Conservation (phyloP, 2,888 invertebrate species). For the Ennomos erosarius region DNA sequence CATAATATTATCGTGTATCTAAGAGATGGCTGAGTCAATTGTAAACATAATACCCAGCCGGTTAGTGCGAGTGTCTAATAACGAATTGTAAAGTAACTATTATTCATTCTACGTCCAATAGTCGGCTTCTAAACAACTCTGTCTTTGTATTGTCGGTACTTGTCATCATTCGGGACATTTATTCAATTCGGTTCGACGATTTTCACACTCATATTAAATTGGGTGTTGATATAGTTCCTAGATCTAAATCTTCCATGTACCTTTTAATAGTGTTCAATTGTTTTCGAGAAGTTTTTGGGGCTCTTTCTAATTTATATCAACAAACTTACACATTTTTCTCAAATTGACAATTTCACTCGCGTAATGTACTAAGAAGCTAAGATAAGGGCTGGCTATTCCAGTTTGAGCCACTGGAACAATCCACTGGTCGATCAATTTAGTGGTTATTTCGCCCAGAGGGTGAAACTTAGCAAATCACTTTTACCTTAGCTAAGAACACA, state of each 20-base stretch:
- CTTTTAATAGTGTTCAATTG: constrained; percentile 1
- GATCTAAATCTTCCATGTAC: constrained; percentile 15
- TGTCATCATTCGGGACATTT: constrained; percentile 35
- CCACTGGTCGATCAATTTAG: no score
- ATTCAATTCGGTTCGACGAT: constrained; percentile 38
- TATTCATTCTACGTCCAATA: no score
- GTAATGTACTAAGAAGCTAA: no score
- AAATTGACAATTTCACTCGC: no score
- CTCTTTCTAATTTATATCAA: no score
- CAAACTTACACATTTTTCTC: no score
- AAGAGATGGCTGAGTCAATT: constrained; percentile 38
- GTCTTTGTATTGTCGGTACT: constrained; percentile 36
- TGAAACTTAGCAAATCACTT: no score
- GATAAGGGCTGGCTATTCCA: no score
- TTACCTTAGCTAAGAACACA: no score
- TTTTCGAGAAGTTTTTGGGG: background rate
- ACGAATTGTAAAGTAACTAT: background rate
- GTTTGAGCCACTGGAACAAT: no score
- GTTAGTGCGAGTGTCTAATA: constrained; percentile 15
- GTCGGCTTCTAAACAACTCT: constrained; percentile 32
- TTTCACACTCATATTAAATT: constrained; percentile 36
- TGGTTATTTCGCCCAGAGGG: no score
- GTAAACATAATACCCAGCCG: constrained; percentile 37
- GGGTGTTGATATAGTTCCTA: constrained; percentile 25
- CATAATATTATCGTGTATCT: constrained; percentile 40